Percentiles rank a stretch among this genome's conserved stretches.
These are phyloP conservation scores for Theropithecus gelada DNA, from an alignment of 2,113 vertebrate species.

Conservation along the genomic window DNA sequence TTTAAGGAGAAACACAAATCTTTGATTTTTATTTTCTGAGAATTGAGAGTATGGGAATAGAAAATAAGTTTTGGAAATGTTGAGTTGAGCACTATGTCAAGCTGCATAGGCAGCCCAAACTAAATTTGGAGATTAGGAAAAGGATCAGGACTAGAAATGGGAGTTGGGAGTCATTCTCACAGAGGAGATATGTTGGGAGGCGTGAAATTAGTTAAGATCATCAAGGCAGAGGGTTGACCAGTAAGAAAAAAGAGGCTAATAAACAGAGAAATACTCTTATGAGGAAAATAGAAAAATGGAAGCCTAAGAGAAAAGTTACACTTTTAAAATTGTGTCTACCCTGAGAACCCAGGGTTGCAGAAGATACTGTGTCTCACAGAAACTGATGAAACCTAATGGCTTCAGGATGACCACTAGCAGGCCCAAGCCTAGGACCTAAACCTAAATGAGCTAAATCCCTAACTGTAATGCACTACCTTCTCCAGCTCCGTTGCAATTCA, in stretches of 20 bases:
- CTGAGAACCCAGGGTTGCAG: not conserved
- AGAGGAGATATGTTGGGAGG: not conserved
- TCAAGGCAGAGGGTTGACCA: not conserved
- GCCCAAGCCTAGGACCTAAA: not conserved
- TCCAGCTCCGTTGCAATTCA: not conserved
- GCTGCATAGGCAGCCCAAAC: not conserved
- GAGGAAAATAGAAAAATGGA: not conserved
- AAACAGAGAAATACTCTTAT: not conserved
- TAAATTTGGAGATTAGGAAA: not conserved
- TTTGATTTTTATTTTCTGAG: constrained; percentile 3
- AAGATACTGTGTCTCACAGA: not conserved
- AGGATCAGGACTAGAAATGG: not conserved
- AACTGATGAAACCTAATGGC: not conserved
- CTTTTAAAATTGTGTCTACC: not conserved
- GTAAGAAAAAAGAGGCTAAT: not conserved
- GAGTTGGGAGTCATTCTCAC: not conserved
- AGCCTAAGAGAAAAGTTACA: not conserved
- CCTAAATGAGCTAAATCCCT: not conserved
- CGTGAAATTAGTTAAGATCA: not conserved
- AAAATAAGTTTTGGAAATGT: not conserved
- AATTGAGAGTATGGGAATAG: not conserved
- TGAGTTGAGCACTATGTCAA: not conserved
- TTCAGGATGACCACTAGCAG: not conserved
- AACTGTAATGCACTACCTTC: not conserved
- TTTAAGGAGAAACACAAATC: not conserved